Base-by-base conservation (phyloP, 2,113 vertebrate genomes). In the Micronisus gabar region DNA sequence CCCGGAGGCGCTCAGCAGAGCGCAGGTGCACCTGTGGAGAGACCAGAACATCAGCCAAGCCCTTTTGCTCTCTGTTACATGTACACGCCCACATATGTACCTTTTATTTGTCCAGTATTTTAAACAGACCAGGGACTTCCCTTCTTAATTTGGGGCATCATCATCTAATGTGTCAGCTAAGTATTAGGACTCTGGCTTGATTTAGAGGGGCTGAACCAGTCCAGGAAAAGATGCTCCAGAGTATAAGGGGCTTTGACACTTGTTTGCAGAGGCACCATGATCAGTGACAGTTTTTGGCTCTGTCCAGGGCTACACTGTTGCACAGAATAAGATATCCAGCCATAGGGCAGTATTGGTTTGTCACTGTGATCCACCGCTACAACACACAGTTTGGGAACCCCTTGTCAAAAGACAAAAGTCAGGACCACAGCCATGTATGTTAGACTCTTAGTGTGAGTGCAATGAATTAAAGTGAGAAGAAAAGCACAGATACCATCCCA, bases 1-100 rank as follows among this genome's bases (percentile, higher is more conserved):
- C 98, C 61, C 98, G 98, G 30, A 99, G 99, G 47, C 98, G 99
- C 94, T 98, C 98, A 6, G 99, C 99, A 3, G 99, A 99, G 59
- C 99, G 99, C 52, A 93, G 97, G 82, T 99, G 99, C 13, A 99
- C 99, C 99, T 99, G 79, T 1, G 4, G 45, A 92, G 68, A 96
- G 71, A 97, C 2, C 70, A 73, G 58, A 93, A 83, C 32, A 36
- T 92, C 66, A 79, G 53, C 40, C 23, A 65, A 95, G 50, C 9
- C 59, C 41, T 61, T 68, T 3, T 80, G 45, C 63, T 45, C 4
- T 27, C 55, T 80, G 38, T 27, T 72, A 43, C 9, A 17, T n/a
- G 32, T 32, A 41, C 32, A 36, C 0, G 1, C 22, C 29, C 32
- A 71, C 17, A 25, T 1, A 65, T 1, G 1, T 16, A 52, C 23